Evolutionary conservation across 2,113 vertebrate species (phyloP), one percentile per base, ranked within the genome.

Genomic region (Larimichthys polyactis): DNA sequence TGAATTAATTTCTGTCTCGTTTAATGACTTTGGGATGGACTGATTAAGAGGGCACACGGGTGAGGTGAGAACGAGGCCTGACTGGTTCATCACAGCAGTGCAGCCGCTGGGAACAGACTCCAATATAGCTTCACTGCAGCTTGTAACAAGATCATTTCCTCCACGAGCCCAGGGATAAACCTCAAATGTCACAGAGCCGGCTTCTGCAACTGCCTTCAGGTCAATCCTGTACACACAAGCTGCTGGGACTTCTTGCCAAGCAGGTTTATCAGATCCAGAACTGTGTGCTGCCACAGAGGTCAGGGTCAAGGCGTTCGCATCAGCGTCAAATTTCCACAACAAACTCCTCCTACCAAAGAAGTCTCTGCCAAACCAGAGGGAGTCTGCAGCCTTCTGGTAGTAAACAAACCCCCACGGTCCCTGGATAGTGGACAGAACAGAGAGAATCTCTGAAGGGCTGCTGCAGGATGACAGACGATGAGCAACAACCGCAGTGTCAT

Each of bases 321-420:
- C 74, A 2, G 82, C 71, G 27, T 84, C 89, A 63, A 95, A 96
- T 0, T 91, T 96, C 98, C 98, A 99, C 73, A 99, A 94, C 87
- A 99, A 94, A 89, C 98, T 99, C 52, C 97, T 94, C 24, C 98
- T 96, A 48, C 98, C 98, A 79, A 99, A 97, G 89, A 96, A 97
- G 88, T 99, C 98, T 82, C 97, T 95, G 36, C 98, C 98, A 87
- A 99, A 99, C 98, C 98, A 99, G 4, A 99, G 94, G 75, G 78
- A 93, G 57, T 96, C 95, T 43, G 54, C 90, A 12, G 90, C 90
- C 64, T 95, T 96, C 74, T 98, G 96, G 75, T 98, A 98, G 92
- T 97, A 99, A 85, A 97, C 93, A 52, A 99, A 96, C 44, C 94
- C 95, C 98, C 98, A 99, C 0, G 98, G 98, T 8, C 98, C 98